A percentile compares a stretch with the other conserved stretches of the same genome.
phyloP scores from a whole-genome alignment of 2,113 vertebrate species.

The Jaculus jaculus region DNA sequence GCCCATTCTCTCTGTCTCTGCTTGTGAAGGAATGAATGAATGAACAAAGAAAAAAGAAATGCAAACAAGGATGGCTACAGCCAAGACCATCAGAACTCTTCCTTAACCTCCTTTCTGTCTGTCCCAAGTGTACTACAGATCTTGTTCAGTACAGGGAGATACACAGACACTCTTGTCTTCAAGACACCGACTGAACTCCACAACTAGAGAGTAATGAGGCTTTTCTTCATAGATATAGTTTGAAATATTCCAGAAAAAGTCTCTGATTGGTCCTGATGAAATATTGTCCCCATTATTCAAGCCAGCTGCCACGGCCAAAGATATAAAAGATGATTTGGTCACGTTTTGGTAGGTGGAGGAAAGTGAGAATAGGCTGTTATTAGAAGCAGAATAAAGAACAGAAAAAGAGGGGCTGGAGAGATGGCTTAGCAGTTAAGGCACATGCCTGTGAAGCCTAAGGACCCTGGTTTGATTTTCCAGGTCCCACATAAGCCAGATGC shows the following conservation, averaged over 20 bases:
- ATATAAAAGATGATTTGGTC: background rate
- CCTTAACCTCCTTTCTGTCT: background rate
- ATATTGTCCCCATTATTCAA: background rate
- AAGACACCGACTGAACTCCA: background rate
- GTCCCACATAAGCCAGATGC: no score
- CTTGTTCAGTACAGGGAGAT: background rate
- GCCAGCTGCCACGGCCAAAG: background rate
- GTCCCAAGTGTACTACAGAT: background rate
- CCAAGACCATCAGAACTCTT: background rate
- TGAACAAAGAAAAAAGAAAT: background rate
- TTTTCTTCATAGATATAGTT: constrained; percentile 10
- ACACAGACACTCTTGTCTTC: background rate
- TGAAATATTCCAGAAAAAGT: background rate
- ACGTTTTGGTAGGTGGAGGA: background rate
- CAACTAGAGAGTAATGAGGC: background rate
- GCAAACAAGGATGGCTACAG: background rate
- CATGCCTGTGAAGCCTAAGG: no score
- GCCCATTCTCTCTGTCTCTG: no score
- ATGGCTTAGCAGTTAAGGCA: no score
- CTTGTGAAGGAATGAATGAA: no score
- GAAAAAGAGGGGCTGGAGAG: no score
- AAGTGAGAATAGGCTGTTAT: background rate
- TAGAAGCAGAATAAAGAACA: background rate
- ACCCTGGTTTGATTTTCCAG: no score
- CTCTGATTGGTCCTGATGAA: background rate